These are phyloP conservation scores for Ditylenchus weischeri DNA, from an alignment of 2,888 invertebrate species.

Conservation along the genomic window DNA sequence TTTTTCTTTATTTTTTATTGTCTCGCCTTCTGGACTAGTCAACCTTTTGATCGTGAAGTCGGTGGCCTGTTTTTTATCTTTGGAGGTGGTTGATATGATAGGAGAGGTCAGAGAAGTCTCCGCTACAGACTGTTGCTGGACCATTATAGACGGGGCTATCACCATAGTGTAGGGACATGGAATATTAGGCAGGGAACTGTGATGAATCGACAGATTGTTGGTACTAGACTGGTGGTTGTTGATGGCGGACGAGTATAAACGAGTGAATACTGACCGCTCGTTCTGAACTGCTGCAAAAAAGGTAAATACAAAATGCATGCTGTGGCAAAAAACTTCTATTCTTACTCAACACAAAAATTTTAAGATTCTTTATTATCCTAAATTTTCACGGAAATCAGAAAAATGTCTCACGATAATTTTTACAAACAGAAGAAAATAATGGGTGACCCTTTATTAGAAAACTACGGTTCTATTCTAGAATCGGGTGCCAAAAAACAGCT, in stretches of 20 bases:
- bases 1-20: background rate
- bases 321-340: no score
- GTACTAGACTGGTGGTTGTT: background rate
- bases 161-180: conserved; percentile 7
- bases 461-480: no score
- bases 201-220: background rate
- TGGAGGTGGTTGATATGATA: background rate
- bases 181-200: background rate
- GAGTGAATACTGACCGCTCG: conserved; percentile 7
- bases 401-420: no score
- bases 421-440: no score
- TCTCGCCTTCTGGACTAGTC: background rate
- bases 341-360: no score
- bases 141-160: background rate
- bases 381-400: no score
- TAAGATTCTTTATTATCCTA: no score
- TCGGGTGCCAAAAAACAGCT: no score
- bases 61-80: background rate
- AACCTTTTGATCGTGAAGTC: conserved; percentile 1
- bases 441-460: no score
- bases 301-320: no score
- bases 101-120: background rate
- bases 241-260: background rate
- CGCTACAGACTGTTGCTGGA: background rate
- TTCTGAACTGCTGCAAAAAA: conserved; percentile 5